Percentiles rank a stretch among this genome's conserved stretches.
Evolutionary conservation across 2,113 vertebrate species (phyloP).

Genomic region (Cervus canadensis): DNA sequence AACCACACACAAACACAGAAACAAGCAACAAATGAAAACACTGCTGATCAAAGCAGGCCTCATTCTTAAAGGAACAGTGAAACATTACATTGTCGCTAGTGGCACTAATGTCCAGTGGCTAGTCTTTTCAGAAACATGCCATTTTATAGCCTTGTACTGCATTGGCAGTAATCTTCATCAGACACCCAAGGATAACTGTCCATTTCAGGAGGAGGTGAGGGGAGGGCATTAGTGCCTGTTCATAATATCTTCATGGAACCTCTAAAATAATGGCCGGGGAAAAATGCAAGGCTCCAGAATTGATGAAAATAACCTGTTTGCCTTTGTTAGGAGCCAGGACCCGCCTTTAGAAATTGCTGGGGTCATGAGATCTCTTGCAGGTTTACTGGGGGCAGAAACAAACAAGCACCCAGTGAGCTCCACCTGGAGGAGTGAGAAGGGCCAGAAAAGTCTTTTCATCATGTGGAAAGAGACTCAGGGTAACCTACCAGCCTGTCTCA

Average conservation of each 20-base stretch:
- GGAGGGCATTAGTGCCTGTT: neutral
- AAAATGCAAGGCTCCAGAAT: slow-evolving; percentile 4
- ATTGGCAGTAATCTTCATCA: slow-evolving; percentile 33
- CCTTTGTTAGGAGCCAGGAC: slow-evolving; percentile 28
- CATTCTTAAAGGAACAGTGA: neutral
- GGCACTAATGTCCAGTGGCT: neutral
- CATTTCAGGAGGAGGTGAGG: neutral
- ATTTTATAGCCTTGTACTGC: slow-evolving; percentile 22
- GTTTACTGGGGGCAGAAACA: slow-evolving; percentile 55
- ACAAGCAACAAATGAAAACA: neutral
- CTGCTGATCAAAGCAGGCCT: neutral
- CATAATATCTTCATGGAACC: neutral
- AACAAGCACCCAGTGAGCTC: slow-evolving; percentile 24
- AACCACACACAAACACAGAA: neutral
- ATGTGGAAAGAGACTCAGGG: neutral
- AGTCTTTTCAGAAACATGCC: slow-evolving; percentile 29
- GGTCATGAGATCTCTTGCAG: slow-evolving; percentile 48
- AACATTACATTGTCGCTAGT: neutral
- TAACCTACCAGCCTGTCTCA: neutral
- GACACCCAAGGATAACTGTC: slow-evolving; percentile 1
- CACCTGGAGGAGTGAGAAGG: slow-evolving; percentile 7
- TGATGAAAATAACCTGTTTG: slow-evolving; percentile 51
- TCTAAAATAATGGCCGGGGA: neutral
- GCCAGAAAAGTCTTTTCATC: slow-evolving; percentile 6
- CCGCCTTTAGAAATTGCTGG: slow-evolving; percentile 42